Conservation (phyloP, 2,797 vertebrate genomes). For the Manis crassicaudata region DNA sequence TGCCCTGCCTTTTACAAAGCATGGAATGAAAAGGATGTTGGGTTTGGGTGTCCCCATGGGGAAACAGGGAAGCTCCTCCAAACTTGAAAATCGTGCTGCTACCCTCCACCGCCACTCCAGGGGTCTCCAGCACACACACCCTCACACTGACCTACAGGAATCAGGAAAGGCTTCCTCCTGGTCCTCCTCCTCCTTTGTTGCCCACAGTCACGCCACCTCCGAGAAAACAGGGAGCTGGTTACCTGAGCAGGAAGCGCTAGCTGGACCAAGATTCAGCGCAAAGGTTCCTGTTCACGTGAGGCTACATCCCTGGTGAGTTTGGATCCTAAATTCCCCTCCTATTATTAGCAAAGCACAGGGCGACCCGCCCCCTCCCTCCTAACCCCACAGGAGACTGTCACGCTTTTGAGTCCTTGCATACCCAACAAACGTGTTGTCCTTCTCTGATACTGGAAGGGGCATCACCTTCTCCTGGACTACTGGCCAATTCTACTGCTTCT, state of each 20-base stretch:
- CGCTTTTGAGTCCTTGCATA: not conserved
- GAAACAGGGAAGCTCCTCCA: not conserved
- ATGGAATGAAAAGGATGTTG: not conserved
- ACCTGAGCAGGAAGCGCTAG: not conserved
- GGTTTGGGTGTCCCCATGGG: accelerated
- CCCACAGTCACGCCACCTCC: not conserved
- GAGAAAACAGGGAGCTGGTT: constrained; percentile 24
- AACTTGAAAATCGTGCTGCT: constrained; percentile 7
- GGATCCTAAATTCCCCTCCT: not conserved
- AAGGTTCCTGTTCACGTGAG: not conserved
- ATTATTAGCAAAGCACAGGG: not conserved
- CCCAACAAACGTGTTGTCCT: not conserved
- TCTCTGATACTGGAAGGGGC: not conserved
- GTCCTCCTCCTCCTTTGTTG: not conserved
- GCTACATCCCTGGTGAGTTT: not conserved
- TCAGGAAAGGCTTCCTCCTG: not conserved
- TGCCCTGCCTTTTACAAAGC: not conserved
- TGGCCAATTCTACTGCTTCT: not conserved
- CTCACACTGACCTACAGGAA: not conserved
- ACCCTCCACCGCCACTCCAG: not conserved
- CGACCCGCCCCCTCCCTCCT: not conserved
- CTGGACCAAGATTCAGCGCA: not conserved
- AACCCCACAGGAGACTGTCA: not conserved
- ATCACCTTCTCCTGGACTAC: not conserved
- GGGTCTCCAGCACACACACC: not conserved